Evolutionary conservation across 2,797 vertebrate species (phyloP).

Genomic region (Diceros bicornis): DNA sequence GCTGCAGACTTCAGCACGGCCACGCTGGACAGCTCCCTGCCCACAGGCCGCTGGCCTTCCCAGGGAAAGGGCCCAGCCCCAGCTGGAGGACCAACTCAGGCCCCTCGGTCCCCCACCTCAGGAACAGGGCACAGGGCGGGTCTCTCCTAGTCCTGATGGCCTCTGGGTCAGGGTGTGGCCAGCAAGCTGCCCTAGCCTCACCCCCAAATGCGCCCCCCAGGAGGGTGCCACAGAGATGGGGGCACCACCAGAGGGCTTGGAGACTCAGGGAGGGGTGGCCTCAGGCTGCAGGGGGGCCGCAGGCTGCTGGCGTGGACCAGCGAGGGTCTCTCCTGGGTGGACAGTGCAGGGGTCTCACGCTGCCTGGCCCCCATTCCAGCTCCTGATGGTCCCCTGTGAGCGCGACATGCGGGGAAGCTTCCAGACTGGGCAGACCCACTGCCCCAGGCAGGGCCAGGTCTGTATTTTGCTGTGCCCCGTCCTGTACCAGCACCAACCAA

Average conservation of each 20-base stretch:
- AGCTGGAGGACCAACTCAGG: neutral
- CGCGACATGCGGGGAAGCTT: rapidly evolving
- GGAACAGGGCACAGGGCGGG: neutral
- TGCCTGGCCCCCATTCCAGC: neutral
- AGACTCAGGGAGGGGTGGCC: neutral
- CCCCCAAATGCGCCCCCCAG: too few relatives aligned
- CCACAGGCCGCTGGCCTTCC: neutral
- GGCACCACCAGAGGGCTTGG: neutral
- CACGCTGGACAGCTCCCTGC: constrained; percentile 65
- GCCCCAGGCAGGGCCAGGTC: neutral
- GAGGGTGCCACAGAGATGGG: neutral
- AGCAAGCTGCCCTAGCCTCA: neutral
- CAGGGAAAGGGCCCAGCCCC: rapidly evolving
- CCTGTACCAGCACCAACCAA: rapidly evolving
- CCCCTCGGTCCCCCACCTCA: too few relatives aligned
- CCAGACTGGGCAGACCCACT: rapidly evolving
- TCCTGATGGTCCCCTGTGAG: rapidly evolving
- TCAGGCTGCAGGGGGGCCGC: neutral
- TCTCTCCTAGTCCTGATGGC: neutral
- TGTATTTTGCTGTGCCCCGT: rapidly evolving
- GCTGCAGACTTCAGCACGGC: constrained; percentile 39
- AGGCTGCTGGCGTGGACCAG: neutral
- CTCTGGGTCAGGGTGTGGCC: rapidly evolving
- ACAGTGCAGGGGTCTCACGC: neutral
- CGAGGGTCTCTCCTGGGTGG: neutral